Evolutionary conservation across 2,113 vertebrate genomes (phyloP).

Genomic region (Myiozetetes cayanensis): DNA sequence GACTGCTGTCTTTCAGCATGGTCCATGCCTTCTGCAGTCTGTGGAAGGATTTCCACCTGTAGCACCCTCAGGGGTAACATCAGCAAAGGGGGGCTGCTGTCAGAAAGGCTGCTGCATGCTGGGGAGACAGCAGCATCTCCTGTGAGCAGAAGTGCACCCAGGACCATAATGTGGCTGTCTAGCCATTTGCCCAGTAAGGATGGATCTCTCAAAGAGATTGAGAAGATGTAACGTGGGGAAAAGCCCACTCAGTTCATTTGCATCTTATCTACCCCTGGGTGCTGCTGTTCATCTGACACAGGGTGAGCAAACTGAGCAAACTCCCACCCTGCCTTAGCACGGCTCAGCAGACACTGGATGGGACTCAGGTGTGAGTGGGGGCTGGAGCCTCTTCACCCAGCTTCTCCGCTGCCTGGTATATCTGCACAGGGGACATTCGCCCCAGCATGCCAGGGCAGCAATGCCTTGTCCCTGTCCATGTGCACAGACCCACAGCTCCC

Average conservation of each 20-base stretch:
- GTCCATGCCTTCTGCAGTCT: not conserved
- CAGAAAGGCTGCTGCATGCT: not conserved
- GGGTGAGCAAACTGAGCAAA: not conserved
- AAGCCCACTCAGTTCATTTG: not conserved
- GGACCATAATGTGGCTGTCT: not conserved
- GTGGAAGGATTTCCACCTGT: not conserved
- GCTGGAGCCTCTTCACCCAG: not conserved
- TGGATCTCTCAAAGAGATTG: not conserved
- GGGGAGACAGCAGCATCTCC: not conserved
- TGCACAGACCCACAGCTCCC: not conserved
- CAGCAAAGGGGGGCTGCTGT: not conserved
- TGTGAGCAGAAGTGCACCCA: not conserved
- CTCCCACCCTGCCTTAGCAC: fast-evolving
- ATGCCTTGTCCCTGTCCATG: fast-evolving
- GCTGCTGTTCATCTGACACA: fast-evolving
- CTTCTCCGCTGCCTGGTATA: not conserved
- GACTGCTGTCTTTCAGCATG: fast-evolving
- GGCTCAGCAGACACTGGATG: fast-evolving
- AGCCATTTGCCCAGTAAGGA: not conserved
- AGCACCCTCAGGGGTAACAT: not conserved
- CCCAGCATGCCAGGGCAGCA: not conserved
- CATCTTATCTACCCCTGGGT: not conserved
- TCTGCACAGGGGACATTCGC: fast-evolving
- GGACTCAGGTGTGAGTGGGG: fast-evolving
- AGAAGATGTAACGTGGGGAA: not conserved